A percentile compares a stretch with the other conserved stretches of the same genome.
Evolutionary conservation across 2,888 invertebrate species (phyloP).

Genomic region (Cylindroiulus punctatus): DNA sequence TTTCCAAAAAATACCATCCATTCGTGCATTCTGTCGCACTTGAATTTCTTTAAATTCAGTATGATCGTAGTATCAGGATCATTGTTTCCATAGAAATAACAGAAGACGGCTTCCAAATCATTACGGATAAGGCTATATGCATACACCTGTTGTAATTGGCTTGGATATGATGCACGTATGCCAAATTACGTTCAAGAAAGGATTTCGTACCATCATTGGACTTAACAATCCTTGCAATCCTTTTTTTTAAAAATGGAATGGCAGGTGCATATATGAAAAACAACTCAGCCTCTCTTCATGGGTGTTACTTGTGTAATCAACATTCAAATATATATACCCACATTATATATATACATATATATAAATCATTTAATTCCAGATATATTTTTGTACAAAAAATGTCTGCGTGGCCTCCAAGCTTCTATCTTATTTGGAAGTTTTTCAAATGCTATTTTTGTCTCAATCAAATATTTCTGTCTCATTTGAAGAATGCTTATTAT

Average conservation of each 20-base stretch:
- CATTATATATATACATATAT: constrained; percentile 10
- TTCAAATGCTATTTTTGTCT: constrained; percentile 42
- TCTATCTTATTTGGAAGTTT: constrained; percentile 38
- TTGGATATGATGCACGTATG: background rate
- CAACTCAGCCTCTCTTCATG: constrained; percentile 43
- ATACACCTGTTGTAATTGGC: constrained; percentile 21
- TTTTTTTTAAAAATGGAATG: background rate
- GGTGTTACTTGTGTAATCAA: constrained; percentile 47
- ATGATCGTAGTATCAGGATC: background rate
- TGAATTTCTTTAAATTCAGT: background rate
- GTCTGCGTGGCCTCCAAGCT: constrained; percentile 44
- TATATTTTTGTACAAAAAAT: constrained; percentile 43
- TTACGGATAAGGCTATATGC: constrained; percentile 15
- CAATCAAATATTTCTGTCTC: constrained; percentile 40
- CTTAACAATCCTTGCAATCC: background rate
- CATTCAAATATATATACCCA: constrained; percentile 40
- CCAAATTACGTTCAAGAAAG: background rate
- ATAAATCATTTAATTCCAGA: constrained; percentile 38
- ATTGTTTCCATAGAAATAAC: constrained; percentile 32
- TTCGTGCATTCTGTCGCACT: background rate
- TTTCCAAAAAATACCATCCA: background rate
- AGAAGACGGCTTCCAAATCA: constrained; percentile 27
- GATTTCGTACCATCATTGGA: background rate
- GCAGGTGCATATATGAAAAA: background rate
- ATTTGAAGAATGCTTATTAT: constrained; percentile 45